Percentiles rank a stretch among this genome's conserved stretches.
phyloP scores from a whole-genome alignment of 1,140 invertebrate species.

The Lysiphlebus fabarum region DNA sequence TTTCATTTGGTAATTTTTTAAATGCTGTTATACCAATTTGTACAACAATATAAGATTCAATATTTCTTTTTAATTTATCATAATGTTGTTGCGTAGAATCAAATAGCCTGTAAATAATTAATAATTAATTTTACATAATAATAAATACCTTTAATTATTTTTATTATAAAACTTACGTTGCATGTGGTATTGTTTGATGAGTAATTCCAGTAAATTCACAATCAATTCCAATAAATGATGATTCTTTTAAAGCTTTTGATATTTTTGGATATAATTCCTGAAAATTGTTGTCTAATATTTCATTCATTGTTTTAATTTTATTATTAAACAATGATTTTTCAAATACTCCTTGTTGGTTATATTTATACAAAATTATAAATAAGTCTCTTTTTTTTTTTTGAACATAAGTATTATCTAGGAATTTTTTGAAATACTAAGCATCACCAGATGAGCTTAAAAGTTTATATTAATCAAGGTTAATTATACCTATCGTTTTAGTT shows the following conservation, averaged over 20 bases:
- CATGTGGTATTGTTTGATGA: slow-evolving; percentile 37
- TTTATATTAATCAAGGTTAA: too few relatives aligned
- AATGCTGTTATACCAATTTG: slow-evolving; percentile 66
- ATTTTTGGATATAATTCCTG: slow-evolving; percentile 53
- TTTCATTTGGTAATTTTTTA: slow-evolving; percentile 54
- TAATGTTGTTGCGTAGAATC: slow-evolving; percentile 65
- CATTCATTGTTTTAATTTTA: slow-evolving; percentile 38
- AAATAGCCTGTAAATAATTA: slow-evolving; percentile 64
- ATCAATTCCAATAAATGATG: slow-evolving; percentile 64
- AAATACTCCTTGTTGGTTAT: too few relatives aligned
- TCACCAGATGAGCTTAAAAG: too few relatives aligned
- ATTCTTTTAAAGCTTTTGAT: slow-evolving; percentile 50
- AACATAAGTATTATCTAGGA: too few relatives aligned
- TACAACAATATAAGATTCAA: slow-evolving; percentile 60
- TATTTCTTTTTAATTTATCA: slow-evolving; percentile 56
- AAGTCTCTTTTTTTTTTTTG: too few relatives aligned
- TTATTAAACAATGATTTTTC: neutral
- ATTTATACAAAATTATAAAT: too few relatives aligned
- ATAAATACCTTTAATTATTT: slow-evolving; percentile 49
- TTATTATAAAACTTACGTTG: slow-evolving; percentile 41
- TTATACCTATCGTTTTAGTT: too few relatives aligned
- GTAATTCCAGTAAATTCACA: slow-evolving; percentile 66
- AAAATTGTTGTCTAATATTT: slow-evolving; percentile 59
- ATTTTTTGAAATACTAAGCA: too few relatives aligned
- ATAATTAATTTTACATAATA: slow-evolving; percentile 26